Evolutionary conservation across 2,113 vertebrate genomes (phyloP).

Genomic region (Odontesthes bonariensis): DNA sequence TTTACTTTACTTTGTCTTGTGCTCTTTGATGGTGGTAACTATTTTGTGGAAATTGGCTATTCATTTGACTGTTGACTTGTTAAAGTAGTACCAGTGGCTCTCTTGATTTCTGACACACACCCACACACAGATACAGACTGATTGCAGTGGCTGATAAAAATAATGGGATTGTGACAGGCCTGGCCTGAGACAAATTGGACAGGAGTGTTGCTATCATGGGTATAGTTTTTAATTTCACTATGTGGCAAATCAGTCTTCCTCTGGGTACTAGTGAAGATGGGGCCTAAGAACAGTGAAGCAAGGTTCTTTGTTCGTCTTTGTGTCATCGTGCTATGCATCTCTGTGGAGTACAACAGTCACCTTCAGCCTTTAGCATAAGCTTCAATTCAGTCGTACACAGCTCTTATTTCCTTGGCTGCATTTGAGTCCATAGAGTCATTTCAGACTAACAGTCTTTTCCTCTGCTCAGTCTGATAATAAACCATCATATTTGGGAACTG

Average conservation of each 20-base stretch:
- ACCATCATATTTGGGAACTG: slow-evolving; percentile 52
- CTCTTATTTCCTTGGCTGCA: slow-evolving; percentile 31
- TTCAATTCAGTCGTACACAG: slow-evolving; percentile 30
- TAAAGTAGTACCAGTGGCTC: slow-evolving; percentile 6
- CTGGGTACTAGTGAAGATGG: slow-evolving; percentile 54
- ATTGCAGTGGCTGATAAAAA: slow-evolving; percentile 87
- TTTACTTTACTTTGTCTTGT: no score
- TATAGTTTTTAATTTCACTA: slow-evolving; percentile 79
- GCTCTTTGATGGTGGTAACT: neutral
- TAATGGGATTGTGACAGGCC: slow-evolving; percentile 88
- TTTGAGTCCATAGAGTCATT: slow-evolving; percentile 12
- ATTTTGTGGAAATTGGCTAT: slow-evolving; percentile 2
- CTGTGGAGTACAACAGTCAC: slow-evolving; percentile 44
- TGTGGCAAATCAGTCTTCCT: slow-evolving; percentile 45
- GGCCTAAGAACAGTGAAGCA: slow-evolving; percentile 48
- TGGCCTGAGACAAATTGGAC: slow-evolving; percentile 84
- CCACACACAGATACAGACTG: slow-evolving; percentile 68
- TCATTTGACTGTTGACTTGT: slow-evolving; percentile 3
- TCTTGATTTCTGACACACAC: slow-evolving; percentile 15
- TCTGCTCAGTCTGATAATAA: slow-evolving; percentile 34
- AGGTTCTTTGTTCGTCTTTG: slow-evolving; percentile 7
- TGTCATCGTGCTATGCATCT: slow-evolving; percentile 27
- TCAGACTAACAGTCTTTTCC: slow-evolving; percentile 3
- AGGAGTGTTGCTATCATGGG: slow-evolving; percentile 77
- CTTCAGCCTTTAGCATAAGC: slow-evolving; percentile 37